Base-by-base conservation (phyloP, 1,140 invertebrate genomes). In the Neelides sp. region DNA sequence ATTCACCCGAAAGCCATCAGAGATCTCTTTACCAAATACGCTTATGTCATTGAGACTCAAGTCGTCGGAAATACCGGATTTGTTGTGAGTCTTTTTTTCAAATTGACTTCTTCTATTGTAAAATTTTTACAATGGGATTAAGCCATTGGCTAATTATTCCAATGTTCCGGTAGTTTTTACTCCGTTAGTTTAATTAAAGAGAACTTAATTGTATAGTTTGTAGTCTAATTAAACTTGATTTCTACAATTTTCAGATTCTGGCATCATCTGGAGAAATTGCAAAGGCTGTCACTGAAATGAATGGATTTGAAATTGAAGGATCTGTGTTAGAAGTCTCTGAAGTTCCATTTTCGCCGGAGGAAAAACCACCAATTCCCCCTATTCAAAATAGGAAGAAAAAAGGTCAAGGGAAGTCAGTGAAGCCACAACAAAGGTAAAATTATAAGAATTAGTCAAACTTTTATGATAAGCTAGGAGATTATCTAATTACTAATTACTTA, bases 251-350 rank as follows among this genome's bases (percentile, higher is more conserved):
- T 23, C 26, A 61, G 58, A 45, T 28, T n/a, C 15, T 61, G 17
- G 59, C 57, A 53, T 49, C 55, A 12, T 53, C 49, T 28, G 55
- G 55, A 12, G 59, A 61, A 41, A 53, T 61, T 34, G n/a, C 52
- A 24, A 41, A 48, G 23, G 59, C 59, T 17, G 50, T 61, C 13
- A 50, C 52, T 13, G 59, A 61, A 24, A 52, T 61, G 41, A 57
- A 48, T 39, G 55, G 52, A 10, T 39, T 42, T 30, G 32, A 36
- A 23, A 19, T 57, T 5, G 45, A 54, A 12, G 55, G 45, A n/a
- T 15, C 24, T 17, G 30, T 4, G 4, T 8, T 47, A 36, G 10
- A n/a, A 10, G 45, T 47, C n/a, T n/a, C n/a, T n/a, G n/a, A n/a
- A n/a, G n/a, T n/a, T n/a, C n/a, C n/a, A n/a, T n/a, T n/a, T n/a